Conservation (phyloP, 2,113 vertebrate species). For the Nipponia nippon region DNA sequence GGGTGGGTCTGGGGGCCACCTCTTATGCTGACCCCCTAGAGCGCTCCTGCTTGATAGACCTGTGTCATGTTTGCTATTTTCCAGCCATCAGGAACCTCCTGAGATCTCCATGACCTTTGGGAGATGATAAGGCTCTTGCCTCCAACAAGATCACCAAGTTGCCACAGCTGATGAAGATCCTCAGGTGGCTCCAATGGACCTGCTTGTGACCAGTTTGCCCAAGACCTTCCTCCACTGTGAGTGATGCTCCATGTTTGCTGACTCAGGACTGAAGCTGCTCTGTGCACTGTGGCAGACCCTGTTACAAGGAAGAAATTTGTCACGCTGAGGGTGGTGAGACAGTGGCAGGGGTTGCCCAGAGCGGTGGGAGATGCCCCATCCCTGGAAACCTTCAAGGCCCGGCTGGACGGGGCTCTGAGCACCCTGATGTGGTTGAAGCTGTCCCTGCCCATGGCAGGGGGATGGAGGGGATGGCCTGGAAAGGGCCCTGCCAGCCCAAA, state of each 20-base stretch:
- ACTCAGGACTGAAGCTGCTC: neutral
- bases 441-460: too few species aligned
- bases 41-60: neutral
- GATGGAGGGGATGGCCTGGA: too few species aligned
- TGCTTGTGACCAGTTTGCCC: neutral
- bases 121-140: neutral
- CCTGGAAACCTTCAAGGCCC: too few species aligned
- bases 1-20: rapidly evolving
- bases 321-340: too few species aligned
- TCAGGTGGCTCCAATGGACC: neutral
- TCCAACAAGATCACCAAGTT: neutral
- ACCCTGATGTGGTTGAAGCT: too few species aligned
- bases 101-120: neutral
- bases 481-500: too few species aligned
- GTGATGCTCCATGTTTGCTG: neutral
- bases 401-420: too few species aligned
- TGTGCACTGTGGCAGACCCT: too few species aligned
- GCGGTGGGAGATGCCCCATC: too few species aligned
- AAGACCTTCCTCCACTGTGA: neutral
- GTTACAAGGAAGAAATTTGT: neutral
- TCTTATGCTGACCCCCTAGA: too few species aligned
- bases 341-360: too few species aligned
- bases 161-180: neutral
- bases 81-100: neutral
- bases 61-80: neutral